Evolutionary conservation across 1,140 invertebrate genomes (phyloP).

Genomic region (Conus ventricosus): DNA sequence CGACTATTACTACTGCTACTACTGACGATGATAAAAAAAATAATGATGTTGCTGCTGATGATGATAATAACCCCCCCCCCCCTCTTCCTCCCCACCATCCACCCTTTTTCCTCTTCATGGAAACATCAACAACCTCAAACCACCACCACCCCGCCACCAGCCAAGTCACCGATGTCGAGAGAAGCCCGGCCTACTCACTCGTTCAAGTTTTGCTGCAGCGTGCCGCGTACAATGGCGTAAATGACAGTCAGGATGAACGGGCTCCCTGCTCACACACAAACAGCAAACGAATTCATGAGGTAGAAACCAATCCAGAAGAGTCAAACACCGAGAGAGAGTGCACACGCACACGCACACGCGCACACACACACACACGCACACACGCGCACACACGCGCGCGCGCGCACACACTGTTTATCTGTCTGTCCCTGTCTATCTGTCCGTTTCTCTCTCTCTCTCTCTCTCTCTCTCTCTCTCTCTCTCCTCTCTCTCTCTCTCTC

Average conservation of each 20-base stretch:
- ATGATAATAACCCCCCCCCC: too few species aligned
- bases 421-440: too few species aligned
- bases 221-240: background rate
- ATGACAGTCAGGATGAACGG: conserved; percentile 10
- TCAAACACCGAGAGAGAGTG: background rate
- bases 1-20: too few species aligned
- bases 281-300: background rate
- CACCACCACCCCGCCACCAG: too few species aligned
- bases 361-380: background rate
- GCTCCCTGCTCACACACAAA: background rate
- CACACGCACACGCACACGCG: background rate
- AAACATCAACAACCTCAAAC: background rate
- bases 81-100: background rate
- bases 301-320: background rate
- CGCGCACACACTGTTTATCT: too few species aligned
- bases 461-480: too few species aligned
- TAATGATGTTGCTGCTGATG: too few species aligned
- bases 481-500: too few species aligned
- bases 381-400: background rate
- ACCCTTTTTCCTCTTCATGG: background rate
- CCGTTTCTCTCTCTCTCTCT: too few species aligned
- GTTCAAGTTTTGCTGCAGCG: background rate
- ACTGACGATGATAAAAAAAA: too few species aligned
- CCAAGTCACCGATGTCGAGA: too few species aligned
- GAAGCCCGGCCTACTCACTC: background rate